Base-by-base conservation (phyloP, 2,113 vertebrate genomes). In the Tylochromis polylepis region DNA sequence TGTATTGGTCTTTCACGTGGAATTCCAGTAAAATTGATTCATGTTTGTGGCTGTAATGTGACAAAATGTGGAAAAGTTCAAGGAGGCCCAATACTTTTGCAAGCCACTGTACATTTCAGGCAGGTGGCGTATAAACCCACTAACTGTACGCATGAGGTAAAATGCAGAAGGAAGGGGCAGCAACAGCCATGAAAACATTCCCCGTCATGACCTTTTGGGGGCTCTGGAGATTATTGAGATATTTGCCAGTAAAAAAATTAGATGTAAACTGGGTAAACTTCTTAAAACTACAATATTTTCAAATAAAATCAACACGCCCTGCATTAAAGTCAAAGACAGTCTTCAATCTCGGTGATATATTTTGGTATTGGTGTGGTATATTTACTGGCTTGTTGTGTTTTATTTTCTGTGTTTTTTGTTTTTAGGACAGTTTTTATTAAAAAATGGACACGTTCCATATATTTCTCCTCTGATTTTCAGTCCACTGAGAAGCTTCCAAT, bases 131-230 rank as follows among this genome's bases (percentile, higher is more conserved):
- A 65, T 14, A 67, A 67, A 72, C 67, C 22, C 41, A 46, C 41
- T 22, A 49, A 72, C 22, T 72, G 38, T 18, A 72, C 0, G 0
- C 41, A 72, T 72, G 22, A 46, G 41, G 22, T 29, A 46, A 46
- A 72, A 7, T 15, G 46, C 67, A 27, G 59, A 18, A 60, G n/a
- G 12, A 70, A 8, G 38, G 3, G 5, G 3, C 60, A 10, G 65
- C n/a, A 43, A 27, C 38, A 43, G 43, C 38, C 65, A 43, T 15
- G 65, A 70, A 70, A 70, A 6, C 36, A 70, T 70, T 70, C 38
- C 65, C 38, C 3, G 0, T 43, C 0, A 9, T 70, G 12, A 43
- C 65, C 38, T 43, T 6, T 70, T 43, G 38, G n/a, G n/a, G 65
- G 8, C 38, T 70, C 65, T 70, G 14, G 15, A 70, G 65, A 70